Conservation (phyloP, 1,140 invertebrate species). For the Drosophila sp. region DNA sequence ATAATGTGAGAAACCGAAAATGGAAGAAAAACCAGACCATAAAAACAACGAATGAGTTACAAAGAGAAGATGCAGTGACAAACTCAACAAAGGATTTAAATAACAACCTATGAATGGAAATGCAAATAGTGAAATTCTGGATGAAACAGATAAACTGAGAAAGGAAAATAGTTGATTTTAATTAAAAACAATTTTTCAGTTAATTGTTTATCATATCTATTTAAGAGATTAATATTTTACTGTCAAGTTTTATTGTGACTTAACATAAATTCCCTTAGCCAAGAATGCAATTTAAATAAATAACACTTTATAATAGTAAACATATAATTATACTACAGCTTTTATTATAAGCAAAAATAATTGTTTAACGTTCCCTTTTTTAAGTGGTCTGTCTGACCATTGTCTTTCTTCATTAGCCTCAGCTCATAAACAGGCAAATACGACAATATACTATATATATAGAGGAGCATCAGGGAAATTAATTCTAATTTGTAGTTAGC, state of each 20-base stretch:
- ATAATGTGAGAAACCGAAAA: conserved; percentile 18
- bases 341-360: too few relatives aligned
- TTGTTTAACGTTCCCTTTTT: too few relatives aligned
- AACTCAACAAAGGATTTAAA: conserved; percentile 12
- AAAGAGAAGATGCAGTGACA: conserved; percentile 10
- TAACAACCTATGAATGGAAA: not conserved
- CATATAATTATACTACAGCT: too few relatives aligned
- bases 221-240: too few relatives aligned
- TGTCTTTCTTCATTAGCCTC: conserved; percentile 36
- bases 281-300: too few relatives aligned
- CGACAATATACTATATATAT: conserved; percentile 15
- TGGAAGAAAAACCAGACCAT: conserved; percentile 3
- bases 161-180: not conserved
- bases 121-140: not conserved
- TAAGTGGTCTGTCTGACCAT: not conserved
- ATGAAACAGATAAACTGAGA: not conserved
- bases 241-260: too few relatives aligned
- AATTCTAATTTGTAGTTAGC: conserved; percentile 78
- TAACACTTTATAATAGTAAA: too few relatives aligned
- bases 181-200: not conserved
- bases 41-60: conserved; percentile 11
- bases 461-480: conserved; percentile 64
- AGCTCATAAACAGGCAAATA: conserved; percentile 37
- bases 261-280: too few relatives aligned
- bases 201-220: too few relatives aligned